Conservation (phyloP, 2,888 invertebrate genomes). For the Agonopterix arenella region DNA sequence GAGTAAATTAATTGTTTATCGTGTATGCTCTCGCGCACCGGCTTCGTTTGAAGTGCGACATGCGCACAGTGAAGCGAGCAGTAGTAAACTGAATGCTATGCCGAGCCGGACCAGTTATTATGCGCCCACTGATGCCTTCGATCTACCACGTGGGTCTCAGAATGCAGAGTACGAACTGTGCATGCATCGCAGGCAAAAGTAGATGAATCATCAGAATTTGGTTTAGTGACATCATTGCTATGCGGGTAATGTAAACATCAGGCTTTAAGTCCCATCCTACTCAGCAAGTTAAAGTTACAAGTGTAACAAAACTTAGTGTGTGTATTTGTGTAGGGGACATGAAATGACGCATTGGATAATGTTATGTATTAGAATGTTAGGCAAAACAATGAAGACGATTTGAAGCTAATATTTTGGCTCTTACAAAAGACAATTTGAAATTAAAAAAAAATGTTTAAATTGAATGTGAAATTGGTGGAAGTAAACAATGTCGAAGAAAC, state of each 20-base stretch:
- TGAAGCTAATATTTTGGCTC: too few species aligned
- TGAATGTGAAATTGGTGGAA: too few species aligned
- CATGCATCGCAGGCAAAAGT: slow-evolving; percentile 68
- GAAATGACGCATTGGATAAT: too few species aligned
- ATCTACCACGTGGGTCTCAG: slow-evolving; percentile 64
- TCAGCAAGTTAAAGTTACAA: too few species aligned
- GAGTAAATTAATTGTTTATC: slow-evolving; percentile 41
- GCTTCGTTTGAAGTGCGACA: slow-evolving; percentile 43
- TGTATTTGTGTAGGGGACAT: neutral
- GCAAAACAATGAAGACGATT: too few species aligned
- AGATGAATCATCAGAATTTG: slow-evolving; percentile 69
- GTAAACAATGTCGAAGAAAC: too few species aligned
- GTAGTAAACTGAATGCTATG: slow-evolving; percentile 66
- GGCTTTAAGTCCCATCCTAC: neutral
- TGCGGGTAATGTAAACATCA: slow-evolving; percentile 44
- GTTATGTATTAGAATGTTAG: too few species aligned
- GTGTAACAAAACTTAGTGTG: neutral
- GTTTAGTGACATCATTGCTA: slow-evolving; percentile 67
- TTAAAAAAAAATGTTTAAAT: too few species aligned
- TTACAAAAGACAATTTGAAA: too few species aligned
- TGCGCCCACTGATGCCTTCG: slow-evolving; percentile 69
- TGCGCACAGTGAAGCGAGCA: slow-evolving; percentile 58
- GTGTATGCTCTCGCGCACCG: slow-evolving; percentile 59
- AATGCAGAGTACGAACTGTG: slow-evolving; percentile 28
- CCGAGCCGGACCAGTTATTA: slow-evolving; percentile 66